Evolutionary conservation across 2,888 invertebrate species (phyloP), one percentile per base, ranked within the genome.

Genomic region (Bombylius discolor): DNA sequence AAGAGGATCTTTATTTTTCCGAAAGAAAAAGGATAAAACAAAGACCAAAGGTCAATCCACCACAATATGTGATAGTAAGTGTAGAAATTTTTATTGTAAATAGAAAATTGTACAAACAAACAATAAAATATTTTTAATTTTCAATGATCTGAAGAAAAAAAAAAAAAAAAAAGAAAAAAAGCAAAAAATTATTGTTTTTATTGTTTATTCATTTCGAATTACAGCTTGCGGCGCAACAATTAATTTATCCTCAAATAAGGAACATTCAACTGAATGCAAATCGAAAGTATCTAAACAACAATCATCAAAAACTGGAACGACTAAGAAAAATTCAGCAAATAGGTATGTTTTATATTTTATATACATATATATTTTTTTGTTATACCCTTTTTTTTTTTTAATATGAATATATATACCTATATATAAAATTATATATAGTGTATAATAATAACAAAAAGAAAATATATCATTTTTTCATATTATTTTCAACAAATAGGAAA

Each of bases 1-100:
- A 76, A 78, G 92, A 52, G 91, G 91, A 55, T 92, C 92, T 63
- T 76, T 93, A 58, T 93, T 93, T 79, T 93, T 92, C 71, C 83
- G 92, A 62, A 93, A 92, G 76, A 92, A 91, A 75, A 90, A 91
- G 81, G 92, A 74, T 56, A 74, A 74, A 62, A 67, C 70, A 52
- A 74, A 74, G 63, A 68, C 70, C 61, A 68, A 69, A 62, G 70
- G 68, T 31, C 73, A 70, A 59, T 60, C 70, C 31, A 69, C 70
- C 31, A 69, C 66, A 47, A 66, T 66, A 56, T 68, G 72, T 59
- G 73, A 74, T 61, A 64, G 66, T 65, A 51, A 60, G 60, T 57
- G 33, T 12, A 44, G 33, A 32, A 36, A 9, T 33, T 48, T 42
- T 44, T 45, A 31, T 44, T 31, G 42, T n/a, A n/a, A n/a, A n/a